Conservation (phyloP, 2,113 vertebrate species). For the Asarcornis scutulata region DNA sequence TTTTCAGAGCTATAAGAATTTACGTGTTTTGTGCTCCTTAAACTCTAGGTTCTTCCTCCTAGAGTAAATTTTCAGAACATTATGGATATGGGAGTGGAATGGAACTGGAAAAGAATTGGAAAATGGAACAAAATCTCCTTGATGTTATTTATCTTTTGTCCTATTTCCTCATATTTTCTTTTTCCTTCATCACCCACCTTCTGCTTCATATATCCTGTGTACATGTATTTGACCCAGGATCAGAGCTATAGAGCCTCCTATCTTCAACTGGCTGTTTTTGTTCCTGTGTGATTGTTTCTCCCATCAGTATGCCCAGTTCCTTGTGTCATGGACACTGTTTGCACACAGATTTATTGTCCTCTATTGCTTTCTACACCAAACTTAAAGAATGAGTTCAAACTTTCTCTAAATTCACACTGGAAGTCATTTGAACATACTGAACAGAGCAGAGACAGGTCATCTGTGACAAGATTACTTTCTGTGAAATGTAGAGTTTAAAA, state of each 20-base stretch:
- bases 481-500: background rate
- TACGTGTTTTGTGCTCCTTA: background rate
- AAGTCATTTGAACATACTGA: background rate
- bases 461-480: background rate
- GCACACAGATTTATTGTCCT: background rate
- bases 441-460: background rate
- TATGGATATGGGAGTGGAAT: background rate
- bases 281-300: too few relatives aligned
- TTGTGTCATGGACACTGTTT: background rate
- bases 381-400: background rate
- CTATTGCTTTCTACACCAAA: background rate
- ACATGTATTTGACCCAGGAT: background rate
- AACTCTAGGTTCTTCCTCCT: background rate
- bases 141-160: background rate
- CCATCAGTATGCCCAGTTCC: background rate
- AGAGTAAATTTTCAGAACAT: background rate
- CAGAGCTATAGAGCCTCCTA: background rate
- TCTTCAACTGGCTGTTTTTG: background rate
- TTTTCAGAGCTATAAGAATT: background rate
- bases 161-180: background rate
- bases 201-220: background rate
- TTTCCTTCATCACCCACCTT: fast-evolving
- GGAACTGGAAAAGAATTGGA: background rate
- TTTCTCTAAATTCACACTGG: background rate
- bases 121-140: background rate